These are phyloP conservation scores for Micromesistius poutassou DNA, from an alignment of 2,797 vertebrate genomes.

Conservation along the genomic window DNA sequence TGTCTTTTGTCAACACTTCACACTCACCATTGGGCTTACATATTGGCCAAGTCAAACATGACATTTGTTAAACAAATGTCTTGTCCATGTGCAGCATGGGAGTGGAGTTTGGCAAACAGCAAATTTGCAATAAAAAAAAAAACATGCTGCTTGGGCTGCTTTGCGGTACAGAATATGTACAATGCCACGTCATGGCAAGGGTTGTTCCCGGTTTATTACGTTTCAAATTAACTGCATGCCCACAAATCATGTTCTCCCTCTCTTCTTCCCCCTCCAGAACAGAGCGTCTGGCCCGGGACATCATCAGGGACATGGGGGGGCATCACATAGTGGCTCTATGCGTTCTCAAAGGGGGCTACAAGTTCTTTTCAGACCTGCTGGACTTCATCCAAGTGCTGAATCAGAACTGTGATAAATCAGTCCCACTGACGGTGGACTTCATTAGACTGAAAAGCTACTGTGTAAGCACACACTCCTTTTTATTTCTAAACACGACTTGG, in stretches of 20 bases:
- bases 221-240: neutral
- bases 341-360: conserved; percentile 86
- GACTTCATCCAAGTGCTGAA: conserved; percentile 85
- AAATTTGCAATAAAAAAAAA: neutral
- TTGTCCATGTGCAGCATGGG: neutral
- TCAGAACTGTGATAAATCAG: conserved; percentile 81
- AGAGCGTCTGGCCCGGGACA: conserved; percentile 82
- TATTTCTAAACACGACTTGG: conserved; percentile 3
- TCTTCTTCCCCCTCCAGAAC: conserved; percentile 66
- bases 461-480: conserved; percentile 66
- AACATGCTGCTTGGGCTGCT: neutral
- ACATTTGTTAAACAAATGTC: neutral
- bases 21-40: neutral
- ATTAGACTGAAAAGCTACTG: conserved; percentile 84
- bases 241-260: neutral
- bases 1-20: neutral
- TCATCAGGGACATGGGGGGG: conserved; percentile 80
- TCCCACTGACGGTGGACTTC: conserved; percentile 85
- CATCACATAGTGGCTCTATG: conserved; percentile 84
- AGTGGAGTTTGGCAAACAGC: conserved; percentile 7
- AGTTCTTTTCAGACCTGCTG: conserved; percentile 86
- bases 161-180: too few species aligned
- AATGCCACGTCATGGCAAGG: too few species aligned
- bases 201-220: neutral
- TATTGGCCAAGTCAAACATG: neutral